Conservation (phyloP, 2,113 vertebrate species). For the Hydropotes inermis region DNA sequence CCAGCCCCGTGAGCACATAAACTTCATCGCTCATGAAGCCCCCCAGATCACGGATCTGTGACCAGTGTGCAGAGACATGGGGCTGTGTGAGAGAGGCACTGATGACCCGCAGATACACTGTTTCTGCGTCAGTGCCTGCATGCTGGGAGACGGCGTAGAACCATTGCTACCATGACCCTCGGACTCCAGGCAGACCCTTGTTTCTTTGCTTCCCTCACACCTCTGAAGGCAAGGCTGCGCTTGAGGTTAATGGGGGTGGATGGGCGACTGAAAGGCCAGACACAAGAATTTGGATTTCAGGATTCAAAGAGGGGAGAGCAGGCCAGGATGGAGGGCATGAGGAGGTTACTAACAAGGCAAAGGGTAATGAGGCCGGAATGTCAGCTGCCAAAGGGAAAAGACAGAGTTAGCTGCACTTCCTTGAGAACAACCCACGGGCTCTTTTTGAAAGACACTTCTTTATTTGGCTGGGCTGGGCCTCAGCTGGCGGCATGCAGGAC, state of each 20-base stretch:
- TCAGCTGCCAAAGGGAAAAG: background rate
- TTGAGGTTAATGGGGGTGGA: background rate
- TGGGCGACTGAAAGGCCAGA: background rate
- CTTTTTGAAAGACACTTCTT: background rate
- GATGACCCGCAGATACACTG: background rate
- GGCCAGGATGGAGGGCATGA: background rate
- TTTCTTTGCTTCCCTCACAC: too few species aligned
- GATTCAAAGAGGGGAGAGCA: background rate
- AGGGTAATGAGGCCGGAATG: background rate
- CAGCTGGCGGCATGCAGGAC: background rate
- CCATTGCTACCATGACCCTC: background rate
- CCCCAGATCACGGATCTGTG: background rate
- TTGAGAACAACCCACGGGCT: background rate
- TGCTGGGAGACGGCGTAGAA: background rate
- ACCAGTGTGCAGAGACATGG: background rate
- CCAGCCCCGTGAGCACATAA: background rate
- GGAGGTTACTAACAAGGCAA: background rate
- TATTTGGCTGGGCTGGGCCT: background rate
- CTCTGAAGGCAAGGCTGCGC: background rate
- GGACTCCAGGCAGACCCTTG: background rate
- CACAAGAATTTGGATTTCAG: background rate
- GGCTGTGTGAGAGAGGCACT: rapidly evolving
- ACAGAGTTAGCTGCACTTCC: background rate
- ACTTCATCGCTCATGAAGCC: background rate
- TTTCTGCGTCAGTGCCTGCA: rapidly evolving